These are phyloP conservation scores for Halcyon chelicuti DNA, from an alignment of 2,797 vertebrate species.

Conservation along the genomic window DNA sequence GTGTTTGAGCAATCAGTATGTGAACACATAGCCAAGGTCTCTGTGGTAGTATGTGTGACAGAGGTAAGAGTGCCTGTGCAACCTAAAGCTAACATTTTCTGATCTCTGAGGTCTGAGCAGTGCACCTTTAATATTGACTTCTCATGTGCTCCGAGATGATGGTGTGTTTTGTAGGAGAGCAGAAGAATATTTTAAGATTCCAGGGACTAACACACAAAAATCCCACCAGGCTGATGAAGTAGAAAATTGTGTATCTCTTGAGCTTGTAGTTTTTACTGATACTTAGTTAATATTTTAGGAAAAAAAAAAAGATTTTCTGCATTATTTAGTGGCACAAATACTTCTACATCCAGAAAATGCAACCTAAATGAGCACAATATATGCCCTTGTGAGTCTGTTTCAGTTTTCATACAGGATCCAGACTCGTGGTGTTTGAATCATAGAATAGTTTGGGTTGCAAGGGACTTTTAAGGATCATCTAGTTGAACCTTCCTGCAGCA, in stretches of 20 bases:
- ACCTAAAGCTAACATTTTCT: neutral
- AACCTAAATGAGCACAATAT: neutral
- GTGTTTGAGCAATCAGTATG: neutral
- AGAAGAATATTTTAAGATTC: neutral
- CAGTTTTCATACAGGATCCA: neutral
- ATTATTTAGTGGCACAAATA: neutral
- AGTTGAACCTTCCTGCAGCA: accelerated
- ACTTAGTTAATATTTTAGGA: neutral
- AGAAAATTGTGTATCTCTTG: neutral
- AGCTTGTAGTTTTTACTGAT: neutral
- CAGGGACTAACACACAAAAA: neutral
- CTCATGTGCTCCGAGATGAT: neutral
- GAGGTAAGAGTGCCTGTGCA: neutral
- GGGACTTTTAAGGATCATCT: neutral
- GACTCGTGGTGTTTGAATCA: neutral
- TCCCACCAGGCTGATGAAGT: neutral
- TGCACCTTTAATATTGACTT: neutral
- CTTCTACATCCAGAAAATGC: neutral
- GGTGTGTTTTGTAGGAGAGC: neutral
- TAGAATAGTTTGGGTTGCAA: neutral
- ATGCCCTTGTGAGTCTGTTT: neutral
- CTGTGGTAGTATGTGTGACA: neutral
- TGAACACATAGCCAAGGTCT: neutral
- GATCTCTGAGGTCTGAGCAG: neutral
- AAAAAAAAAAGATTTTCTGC: neutral